Evolutionary conservation across 1,140 invertebrate genomes (phyloP).

Genomic region (Orius insidiosus): DNA sequence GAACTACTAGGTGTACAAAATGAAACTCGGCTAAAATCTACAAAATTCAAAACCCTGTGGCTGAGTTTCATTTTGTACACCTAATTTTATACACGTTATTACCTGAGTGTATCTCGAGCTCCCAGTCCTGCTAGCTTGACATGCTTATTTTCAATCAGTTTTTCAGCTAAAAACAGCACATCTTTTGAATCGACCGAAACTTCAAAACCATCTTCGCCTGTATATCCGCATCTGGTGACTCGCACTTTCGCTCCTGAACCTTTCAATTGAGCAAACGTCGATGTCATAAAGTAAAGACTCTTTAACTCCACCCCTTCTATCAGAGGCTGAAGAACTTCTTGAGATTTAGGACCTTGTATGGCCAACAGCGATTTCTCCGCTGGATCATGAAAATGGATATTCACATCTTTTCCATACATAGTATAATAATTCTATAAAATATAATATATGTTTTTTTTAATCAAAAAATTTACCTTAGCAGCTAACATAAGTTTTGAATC

Average conservation of each 20-base stretch:
- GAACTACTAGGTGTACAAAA: too few species aligned
- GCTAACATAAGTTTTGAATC: constrained; percentile 43
- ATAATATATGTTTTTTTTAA: background rate
- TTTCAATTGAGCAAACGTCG: constrained; percentile 42
- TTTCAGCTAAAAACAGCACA: constrained; percentile 40
- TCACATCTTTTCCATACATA: constrained; percentile 50
- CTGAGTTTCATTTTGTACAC: too few species aligned
- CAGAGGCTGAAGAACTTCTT: constrained; percentile 45
- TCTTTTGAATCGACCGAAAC: constrained; percentile 62
- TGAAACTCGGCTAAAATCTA: too few species aligned
- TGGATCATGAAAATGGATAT: constrained; percentile 53
- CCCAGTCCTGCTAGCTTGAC: constrained; percentile 83
- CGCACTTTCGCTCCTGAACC: constrained; percentile 43
- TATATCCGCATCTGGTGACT: constrained; percentile 86
- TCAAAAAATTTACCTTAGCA: constrained; percentile 36
- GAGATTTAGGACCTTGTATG: constrained; percentile 77
- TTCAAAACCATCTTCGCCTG: constrained; percentile 96
- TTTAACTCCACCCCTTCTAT: constrained; percentile 31
- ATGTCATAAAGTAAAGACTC: constrained; percentile 79
- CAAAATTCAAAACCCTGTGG: too few species aligned
- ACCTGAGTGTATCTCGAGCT: constrained; percentile 73
- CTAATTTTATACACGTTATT: constrained; percentile 13
- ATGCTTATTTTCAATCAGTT: constrained; percentile 40
- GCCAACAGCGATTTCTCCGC: constrained; percentile 68
- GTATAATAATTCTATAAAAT: constrained; percentile 37